phyloP scores from a whole-genome alignment of 2,888 invertebrate genomes.

The Zaprionus bogoriensis region DNA sequence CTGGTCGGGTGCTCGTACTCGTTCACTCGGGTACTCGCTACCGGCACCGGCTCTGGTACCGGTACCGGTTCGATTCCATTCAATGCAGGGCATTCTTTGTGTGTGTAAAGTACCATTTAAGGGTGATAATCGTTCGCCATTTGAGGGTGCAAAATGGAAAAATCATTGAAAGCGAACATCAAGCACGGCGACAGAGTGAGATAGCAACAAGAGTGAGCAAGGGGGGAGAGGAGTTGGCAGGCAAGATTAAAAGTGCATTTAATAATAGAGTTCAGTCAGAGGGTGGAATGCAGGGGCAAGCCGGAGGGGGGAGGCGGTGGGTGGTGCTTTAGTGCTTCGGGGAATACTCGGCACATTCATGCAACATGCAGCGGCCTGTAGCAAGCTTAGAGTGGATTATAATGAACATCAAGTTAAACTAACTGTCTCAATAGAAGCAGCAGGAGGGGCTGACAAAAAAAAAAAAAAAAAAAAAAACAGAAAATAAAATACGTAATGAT shows the following conservation, averaged over 20 bases:
- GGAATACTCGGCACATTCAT: constrained; percentile 60
- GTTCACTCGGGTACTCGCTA: neutral
- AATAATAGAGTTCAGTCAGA: constrained; percentile 67
- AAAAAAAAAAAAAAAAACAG: neutral
- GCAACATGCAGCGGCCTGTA: constrained; percentile 39
- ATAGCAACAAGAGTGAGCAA: neutral
- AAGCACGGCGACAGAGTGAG: constrained; percentile 9
- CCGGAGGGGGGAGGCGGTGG: constrained; percentile 20
- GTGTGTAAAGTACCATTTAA: constrained; percentile 82
- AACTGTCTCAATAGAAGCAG: constrained; percentile 71
- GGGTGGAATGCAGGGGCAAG: neutral
- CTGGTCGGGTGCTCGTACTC: neutral
- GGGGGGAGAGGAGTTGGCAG: constrained; percentile 19
- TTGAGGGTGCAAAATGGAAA: constrained; percentile 82
- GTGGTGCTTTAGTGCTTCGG: constrained; percentile 57
- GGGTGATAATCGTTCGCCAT: constrained; percentile 83
- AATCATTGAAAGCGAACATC: constrained; percentile 68
- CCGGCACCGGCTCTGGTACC: neutral
- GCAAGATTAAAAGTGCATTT: constrained; percentile 82
- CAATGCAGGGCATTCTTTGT: constrained; percentile 75
- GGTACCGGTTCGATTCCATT: constrained; percentile 70
- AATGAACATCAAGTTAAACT: constrained; percentile 77
- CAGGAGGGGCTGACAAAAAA: constrained; percentile 23
- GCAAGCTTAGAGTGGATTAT: constrained; percentile 69
- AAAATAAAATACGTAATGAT: constrained; percentile 71